These are phyloP conservation scores for Napeogenes inachia DNA, from an alignment of 2,888 invertebrate genomes.

Conservation along the genomic window DNA sequence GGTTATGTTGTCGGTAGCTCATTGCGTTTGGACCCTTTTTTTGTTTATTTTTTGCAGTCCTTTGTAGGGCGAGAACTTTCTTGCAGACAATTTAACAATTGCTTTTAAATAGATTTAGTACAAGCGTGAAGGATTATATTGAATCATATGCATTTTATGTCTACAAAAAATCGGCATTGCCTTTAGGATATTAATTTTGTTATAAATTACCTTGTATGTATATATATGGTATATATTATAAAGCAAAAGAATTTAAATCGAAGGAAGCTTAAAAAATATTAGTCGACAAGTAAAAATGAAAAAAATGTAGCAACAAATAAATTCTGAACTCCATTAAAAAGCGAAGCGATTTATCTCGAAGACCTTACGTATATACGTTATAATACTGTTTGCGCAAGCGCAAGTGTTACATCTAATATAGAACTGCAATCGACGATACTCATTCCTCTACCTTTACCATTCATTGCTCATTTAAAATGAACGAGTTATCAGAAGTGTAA, in stretches of 20 bases:
- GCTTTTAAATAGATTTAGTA: conserved; percentile 12
- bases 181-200: too few relatives aligned
- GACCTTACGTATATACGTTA: conserved; percentile 34
- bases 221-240: conserved; percentile 8
- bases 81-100: conserved; percentile 13
- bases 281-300: conserved; percentile 40
- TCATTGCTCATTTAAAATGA: conserved; percentile 20
- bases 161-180: too few relatives aligned
- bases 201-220: too few relatives aligned
- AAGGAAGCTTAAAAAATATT: conserved; percentile 33
- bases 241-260: conserved; percentile 24
- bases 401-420: conserved; percentile 45
- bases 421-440: conserved; percentile 1
- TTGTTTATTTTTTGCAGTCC: conserved; percentile 4
- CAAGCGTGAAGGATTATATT: too few relatives aligned
- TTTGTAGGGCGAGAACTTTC: conserved; percentile 7
- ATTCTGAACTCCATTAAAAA: conserved; percentile 67
- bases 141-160: too few relatives aligned
- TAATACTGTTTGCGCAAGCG: conserved; percentile 69
- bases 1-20: conserved; percentile 10
- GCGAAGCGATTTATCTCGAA: conserved; percentile 59
- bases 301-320: conserved; percentile 61
- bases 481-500: not conserved
- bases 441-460: conserved; percentile 8
- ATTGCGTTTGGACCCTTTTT: conserved; percentile 12